Conservation (phyloP, 2,888 invertebrate species). For the Cheilosia urbana region DNA sequence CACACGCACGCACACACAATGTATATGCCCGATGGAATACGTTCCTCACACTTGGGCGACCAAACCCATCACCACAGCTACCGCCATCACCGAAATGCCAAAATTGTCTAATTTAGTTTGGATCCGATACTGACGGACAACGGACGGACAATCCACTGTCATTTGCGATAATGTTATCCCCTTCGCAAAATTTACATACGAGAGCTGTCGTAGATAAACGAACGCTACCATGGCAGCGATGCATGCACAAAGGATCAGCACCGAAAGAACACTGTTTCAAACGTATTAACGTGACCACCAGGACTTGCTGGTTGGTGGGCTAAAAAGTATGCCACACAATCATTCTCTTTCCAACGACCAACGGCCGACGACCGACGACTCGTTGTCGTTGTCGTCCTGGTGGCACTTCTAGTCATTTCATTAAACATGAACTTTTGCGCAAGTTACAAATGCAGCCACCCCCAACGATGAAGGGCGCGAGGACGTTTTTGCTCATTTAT, state of each 20-base stretch:
- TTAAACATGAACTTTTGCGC: constrained; percentile 40
- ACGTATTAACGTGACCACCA: constrained; percentile 43
- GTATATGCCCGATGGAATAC: too few relatives aligned
- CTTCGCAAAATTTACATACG: constrained; percentile 32
- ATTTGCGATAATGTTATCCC: constrained; percentile 69
- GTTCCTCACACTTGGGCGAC: too few relatives aligned
- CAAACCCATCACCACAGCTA: constrained; percentile 15
- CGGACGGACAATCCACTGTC: constrained; percentile 69
- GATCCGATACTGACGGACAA: constrained; percentile 72
- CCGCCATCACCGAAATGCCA: constrained; percentile 51
- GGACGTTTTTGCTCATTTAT: constrained; percentile 21
- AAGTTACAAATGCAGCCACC: constrained; percentile 25
- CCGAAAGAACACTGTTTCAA: constrained; percentile 30
- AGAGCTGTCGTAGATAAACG: constrained; percentile 16
- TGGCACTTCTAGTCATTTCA: constrained; percentile 34
- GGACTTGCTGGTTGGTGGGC: constrained; percentile 1
- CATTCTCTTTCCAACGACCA: not conserved
- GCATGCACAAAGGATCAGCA: constrained; percentile 31
- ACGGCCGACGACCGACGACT: not conserved
- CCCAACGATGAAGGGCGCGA: not conserved
- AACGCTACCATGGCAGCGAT: constrained; percentile 5
- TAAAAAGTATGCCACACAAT: constrained; percentile 48
- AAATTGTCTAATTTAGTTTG: constrained; percentile 73
- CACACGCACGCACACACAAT: not conserved
- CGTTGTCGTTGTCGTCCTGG: not conserved